These are phyloP conservation scores for Olivierus martensii DNA, from an alignment of 1,140 invertebrate species.

Conservation along the genomic window DNA sequence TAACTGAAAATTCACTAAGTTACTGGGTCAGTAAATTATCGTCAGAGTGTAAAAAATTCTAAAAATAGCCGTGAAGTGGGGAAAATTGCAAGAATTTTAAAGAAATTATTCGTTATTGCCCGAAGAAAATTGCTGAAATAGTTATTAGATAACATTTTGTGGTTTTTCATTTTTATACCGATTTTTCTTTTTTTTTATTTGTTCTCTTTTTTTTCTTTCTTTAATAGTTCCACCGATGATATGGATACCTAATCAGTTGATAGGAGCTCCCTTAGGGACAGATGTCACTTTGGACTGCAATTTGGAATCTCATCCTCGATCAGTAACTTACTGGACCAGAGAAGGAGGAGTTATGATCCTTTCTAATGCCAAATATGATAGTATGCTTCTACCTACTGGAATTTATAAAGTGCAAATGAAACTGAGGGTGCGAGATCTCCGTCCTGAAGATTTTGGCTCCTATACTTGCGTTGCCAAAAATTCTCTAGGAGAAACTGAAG, in stretches of 20 bases:
- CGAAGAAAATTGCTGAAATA: too few species aligned
- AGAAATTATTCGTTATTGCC: too few species aligned
- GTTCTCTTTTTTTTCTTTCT: too few species aligned
- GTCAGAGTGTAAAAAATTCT: too few species aligned
- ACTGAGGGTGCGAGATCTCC: constrained; percentile 15
- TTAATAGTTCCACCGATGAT: constrained; percentile 32
- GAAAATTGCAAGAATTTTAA: too few species aligned
- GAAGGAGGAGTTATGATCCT: constrained; percentile 11
- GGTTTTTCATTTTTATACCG: too few species aligned
- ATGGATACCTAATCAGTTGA: constrained; percentile 35
- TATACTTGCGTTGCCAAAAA: constrained; percentile 87
- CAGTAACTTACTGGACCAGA: constrained; percentile 22
- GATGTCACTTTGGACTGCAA: constrained; percentile 32
- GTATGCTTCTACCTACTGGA: not conserved
- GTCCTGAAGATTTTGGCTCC: constrained; percentile 55
- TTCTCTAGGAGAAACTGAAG: constrained; percentile 80
- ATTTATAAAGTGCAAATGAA: constrained; percentile 20
- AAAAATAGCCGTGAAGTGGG: too few species aligned
- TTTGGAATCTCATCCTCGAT: constrained; percentile 25
- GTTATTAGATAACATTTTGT: too few species aligned
- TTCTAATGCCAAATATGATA: constrained; percentile 9
- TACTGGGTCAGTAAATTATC: too few species aligned
- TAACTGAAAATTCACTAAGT: too few species aligned
- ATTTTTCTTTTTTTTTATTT: too few species aligned
- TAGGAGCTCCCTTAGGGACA: constrained; percentile 30